Base-by-base conservation (phyloP, 2,888 invertebrate species). In the Macrosiphum euphorbiae region DNA sequence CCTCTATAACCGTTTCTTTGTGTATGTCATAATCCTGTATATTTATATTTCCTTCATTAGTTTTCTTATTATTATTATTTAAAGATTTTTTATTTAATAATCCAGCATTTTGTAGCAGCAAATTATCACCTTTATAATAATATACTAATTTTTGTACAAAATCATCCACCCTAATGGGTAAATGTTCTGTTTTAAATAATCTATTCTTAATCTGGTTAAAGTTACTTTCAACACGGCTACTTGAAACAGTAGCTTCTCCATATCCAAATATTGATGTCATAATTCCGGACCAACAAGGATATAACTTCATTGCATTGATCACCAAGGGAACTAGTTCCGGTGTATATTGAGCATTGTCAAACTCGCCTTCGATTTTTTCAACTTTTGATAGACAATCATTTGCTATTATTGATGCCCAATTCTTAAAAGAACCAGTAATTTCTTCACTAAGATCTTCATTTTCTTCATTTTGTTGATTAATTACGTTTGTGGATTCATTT, bases 241-340 rank as follows among this genome's bases (percentile, higher is more conserved):
- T 88, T 52, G 88, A 88, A 52, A 52, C 20, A 8, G 88, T 35
- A 7, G 52, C 88, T 20, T 88, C 88, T 88, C 88, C 88, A 35
- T 52, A 88, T 35, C 35, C 20, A 35, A 88, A 88, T 1, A 20
- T 10, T 20, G 10, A 55, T 16, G 16, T 47, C 87, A 50, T 87
- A n/a, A 87, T 87, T n/a, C 87, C 52, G 16, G 87, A 88, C 52
- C n/a, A 88, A 88, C 50, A 88, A 8, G 50, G 52, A 52, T 88
- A 52, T 8, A 88, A 52, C 11, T 52, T 52, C 52, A 88, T 52
- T 7, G 52, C n/a, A 20, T 88, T 88, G 2, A 88, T 8, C 3
- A 88, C n/a, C 50, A 88, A 52, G 3, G 87, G 87, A 50, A 88
- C 52, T 35, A 88, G 13, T 88, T 88, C 87, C 3, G 87, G 50